These are phyloP conservation scores for human DNA, from an alignment of 2,113 vertebrate genomes.

Conservation along the genomic window DNA sequence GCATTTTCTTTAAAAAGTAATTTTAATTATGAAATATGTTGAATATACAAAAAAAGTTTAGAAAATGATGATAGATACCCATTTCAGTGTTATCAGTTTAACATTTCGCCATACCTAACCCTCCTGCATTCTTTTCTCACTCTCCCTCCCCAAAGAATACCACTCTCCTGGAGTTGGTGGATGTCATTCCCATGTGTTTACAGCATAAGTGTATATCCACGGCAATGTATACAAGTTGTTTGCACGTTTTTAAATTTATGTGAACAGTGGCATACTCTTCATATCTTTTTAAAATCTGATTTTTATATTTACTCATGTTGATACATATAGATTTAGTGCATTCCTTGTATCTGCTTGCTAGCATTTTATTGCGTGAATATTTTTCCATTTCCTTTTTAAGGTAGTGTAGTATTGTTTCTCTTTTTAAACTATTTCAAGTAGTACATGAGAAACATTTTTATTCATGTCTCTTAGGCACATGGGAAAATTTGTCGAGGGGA, in stretches of 20 bases:
- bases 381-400: neutral
- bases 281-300: neutral
- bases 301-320: neutral
- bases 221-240: neutral
- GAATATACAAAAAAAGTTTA: neutral
- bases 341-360: neutral
- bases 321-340: neutral
- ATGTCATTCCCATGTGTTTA: neutral
- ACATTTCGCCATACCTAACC: neutral
- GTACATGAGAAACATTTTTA: neutral
- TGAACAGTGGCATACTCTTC: neutral
- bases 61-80: neutral
- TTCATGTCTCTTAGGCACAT: neutral
- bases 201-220: neutral
- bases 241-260: neutral
- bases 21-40: slow-evolving; percentile 49
- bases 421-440: neutral
- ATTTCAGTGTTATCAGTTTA: neutral
- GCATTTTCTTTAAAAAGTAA: slow-evolving; percentile 45
- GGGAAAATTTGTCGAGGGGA: neutral
- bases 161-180: neutral
- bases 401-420: neutral
- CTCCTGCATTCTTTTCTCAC: rapidly evolving
- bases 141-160: neutral
- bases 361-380: neutral